Evolutionary conservation across 2,888 invertebrate genomes (phyloP), one percentile per base, ranked within the genome.

Genomic region (Blera fallax): DNA sequence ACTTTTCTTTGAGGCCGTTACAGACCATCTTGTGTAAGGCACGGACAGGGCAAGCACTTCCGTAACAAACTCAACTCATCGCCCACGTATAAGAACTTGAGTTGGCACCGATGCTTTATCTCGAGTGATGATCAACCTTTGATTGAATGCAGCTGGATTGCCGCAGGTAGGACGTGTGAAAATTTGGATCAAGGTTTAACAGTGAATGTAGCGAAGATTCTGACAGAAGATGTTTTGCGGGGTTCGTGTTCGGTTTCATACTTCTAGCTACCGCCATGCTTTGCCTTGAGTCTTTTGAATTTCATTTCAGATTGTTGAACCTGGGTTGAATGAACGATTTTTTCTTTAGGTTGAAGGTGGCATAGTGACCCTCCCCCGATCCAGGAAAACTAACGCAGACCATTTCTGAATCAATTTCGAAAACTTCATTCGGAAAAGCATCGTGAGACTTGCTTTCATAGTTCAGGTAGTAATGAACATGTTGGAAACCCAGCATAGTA

Each of bases 401-500:
- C 89, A 95, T 90, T 76, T 93, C 96, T 77, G 93, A 88, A 79
- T 94, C 94, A 29, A 97, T 90, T 82, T 94, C 92, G 89, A 97
- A 97, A 0, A 96, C 95, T 34, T 94, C 93, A 52, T 95, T 93
- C 81, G 95, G 94, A 45, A 96, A 96, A 43, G 94, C 93, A 34
- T 95, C 95, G 6, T 94, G 94, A 48, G 94, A 92, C 87, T 94
- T 95, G 82, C 93, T 93, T 50, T 94, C 94, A 89, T 98, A 98
- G 52, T 96, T 95, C 58, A 99, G 91, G 90, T 96, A 97, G 90
- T 99, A 99, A 91, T 98, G 98, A 92, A 99, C 98, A 90, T 96
- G 98, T 92, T 99, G 98, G 0, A 98, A 98, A 0, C 98, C 98
- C n/a, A 0, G 95, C 95, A 91, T 99, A 98, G 92, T 94, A 98